Base-by-base conservation (phyloP, 92 coral and sea anemone genomes). In the Palythoa heliodiscus region DNA sequence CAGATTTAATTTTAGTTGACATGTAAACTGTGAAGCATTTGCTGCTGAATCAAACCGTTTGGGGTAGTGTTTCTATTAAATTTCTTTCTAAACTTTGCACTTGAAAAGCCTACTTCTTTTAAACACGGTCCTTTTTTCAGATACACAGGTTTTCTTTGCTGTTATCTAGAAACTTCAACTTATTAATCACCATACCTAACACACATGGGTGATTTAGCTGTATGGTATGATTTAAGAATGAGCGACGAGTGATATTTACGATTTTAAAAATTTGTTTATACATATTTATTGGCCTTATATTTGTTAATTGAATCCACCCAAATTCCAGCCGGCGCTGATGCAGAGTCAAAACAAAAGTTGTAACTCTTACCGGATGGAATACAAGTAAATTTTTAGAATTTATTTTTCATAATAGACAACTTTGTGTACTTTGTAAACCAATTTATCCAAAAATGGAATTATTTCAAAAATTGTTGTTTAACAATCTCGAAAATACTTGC, bases 191-290 rank as follows among this genome's bases (percentile, higher is more conserved):
- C 29, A n/a, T n/a, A n/a, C 6, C 29, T 70, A 10, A 25, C 47
- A 19, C 1, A 24, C 1, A 8, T n/a, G 8, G 3, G 13, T 38
- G 4, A 17, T 74, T 48, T 20, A 40, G 11, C 29, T 17, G 19
- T 20, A 13, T 52, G 63, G 7, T 3, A 23, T 20, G 39, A 12
- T 20, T 35, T 40, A 35, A 19, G 4, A 58, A 15, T 69, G 43
- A 72, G 3, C 55, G 3, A 74, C 48, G 17, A 20, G 63, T 39
- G 22, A 73, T 50, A 50, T 24, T 11, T 73, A 9, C 7, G 57
- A 73, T 47, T 15, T 29, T 29, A 29, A 29, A 73, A 73, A 40
- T 43, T 43, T 74, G 39, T 74, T 74, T 74, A 74, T 50, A 50
- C 37, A 52, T 1, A 74, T 48, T 50, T 74, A 17, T 39, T 19